Conservation (phyloP, 2,888 invertebrate species). For the Lycocerus yunnanus region DNA sequence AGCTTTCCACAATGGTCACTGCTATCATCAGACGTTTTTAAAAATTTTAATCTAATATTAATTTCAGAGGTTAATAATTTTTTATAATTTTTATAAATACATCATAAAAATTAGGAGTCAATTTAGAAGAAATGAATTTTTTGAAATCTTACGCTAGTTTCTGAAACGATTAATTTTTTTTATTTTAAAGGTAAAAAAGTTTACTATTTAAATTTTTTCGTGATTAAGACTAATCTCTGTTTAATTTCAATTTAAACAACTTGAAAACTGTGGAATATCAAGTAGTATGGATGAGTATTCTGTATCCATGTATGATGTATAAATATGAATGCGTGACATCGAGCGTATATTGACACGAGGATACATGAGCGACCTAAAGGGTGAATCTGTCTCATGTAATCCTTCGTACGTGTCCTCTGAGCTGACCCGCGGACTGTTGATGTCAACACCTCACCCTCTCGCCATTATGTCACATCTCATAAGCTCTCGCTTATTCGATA, state of each 20-base stretch:
- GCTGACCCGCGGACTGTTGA: constrained; percentile 50
- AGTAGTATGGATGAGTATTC: constrained; percentile 27
- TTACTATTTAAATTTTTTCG: background rate
- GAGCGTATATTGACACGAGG: constrained; percentile 45
- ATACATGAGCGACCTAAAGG: constrained; percentile 37
- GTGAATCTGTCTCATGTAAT: constrained; percentile 46
- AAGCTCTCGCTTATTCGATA: constrained; percentile 24
- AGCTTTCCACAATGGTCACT: too few relatives aligned
- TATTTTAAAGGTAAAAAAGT: background rate
- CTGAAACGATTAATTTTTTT: too few relatives aligned
- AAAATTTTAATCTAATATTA: too few relatives aligned
- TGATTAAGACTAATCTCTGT: constrained; percentile 18
- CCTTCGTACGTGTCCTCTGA: constrained; percentile 50
- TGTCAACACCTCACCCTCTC: constrained; percentile 49
- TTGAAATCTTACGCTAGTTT: too few relatives aligned
- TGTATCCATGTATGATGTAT: constrained; percentile 31
- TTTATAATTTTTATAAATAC: too few relatives aligned
- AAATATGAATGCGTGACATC: constrained; percentile 45
- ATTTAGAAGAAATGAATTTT: too few relatives aligned
- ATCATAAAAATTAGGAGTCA: too few relatives aligned
- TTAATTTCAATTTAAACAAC: constrained; percentile 26
- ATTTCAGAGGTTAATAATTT: too few relatives aligned
- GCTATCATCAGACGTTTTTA: too few relatives aligned
- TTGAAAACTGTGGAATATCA: constrained; percentile 19
- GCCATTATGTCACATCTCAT: constrained; percentile 45